Evolutionary conservation across 1,140 invertebrate genomes (phyloP), one percentile per base, ranked within the genome.

Genomic region (Ectropis grisescens): DNA sequence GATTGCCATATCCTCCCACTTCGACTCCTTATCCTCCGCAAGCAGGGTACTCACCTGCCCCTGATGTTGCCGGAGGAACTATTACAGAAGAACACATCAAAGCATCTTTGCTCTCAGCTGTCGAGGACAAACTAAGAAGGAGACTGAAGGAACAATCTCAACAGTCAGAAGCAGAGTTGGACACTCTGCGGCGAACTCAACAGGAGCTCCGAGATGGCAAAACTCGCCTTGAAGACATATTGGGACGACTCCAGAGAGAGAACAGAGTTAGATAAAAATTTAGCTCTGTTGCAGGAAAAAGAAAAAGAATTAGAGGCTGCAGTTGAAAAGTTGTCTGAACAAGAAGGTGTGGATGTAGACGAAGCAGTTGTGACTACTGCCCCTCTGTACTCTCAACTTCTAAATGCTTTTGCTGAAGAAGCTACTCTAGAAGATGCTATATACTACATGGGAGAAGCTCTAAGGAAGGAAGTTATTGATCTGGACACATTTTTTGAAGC

Each of bases 361-460:
- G 95, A 98, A 71, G 96, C 96, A 40, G 96, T 99, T 33, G 95
- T 94, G 12, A 97, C 97, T 3, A 96, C 96, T 37, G 93, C 96
- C 25, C 97, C 98, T 1, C 80, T 99, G 14, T 98, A 99, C 70
- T 95, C 94, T 85, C 98, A 99, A 87, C 89, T 99, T 64, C 78
- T 99, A 15, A 95, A 95, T 83, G 90, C 95, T 16, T 99, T 95
- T 88, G 95, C 96, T 30, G 96, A 99, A 82, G 98, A 99, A 84
- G 95, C 97, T 53, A 96, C 98, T 7, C 91, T 94, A 29, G 97
- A 99, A 85, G 98, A 99, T 87, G 93, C 96, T 32, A 98, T 99
- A 58, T 99, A 99, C 78, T 98, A 97, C 75, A 89, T 99, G 64
- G 96, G 95, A n/a, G 96, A 99, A 84, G 97, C 95, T 12, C 79